Conservation (phyloP, 2,888 invertebrate species). For the Hemicrepidius hirtus region DNA sequence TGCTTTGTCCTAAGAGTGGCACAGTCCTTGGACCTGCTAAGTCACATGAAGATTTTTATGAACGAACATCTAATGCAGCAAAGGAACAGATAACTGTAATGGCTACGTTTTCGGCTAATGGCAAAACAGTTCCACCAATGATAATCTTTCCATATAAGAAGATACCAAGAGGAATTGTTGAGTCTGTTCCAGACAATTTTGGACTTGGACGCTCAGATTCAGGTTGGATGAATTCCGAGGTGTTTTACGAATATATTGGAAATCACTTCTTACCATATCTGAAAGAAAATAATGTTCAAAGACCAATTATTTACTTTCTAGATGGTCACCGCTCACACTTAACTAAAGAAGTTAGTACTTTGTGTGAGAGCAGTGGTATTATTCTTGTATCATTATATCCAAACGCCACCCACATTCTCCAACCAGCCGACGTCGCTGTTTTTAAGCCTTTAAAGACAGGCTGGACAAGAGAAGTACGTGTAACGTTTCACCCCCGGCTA, state of each 20-base stretch:
- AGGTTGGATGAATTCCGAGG: conserved; percentile 45
- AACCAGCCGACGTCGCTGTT: neutral
- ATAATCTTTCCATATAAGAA: conserved; percentile 30
- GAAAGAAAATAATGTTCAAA: conserved; percentile 45
- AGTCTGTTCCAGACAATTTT: conserved; percentile 35
- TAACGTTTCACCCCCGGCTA: conserved; percentile 39
- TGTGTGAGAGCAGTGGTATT: conserved; percentile 55
- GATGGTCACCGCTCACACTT: conserved; percentile 69
- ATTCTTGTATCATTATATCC: conserved; percentile 10
- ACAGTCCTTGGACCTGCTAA: no score
- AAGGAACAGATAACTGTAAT: conserved; percentile 30
- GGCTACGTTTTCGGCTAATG: conserved; percentile 32
- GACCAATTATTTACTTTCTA: conserved; percentile 62
- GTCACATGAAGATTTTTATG: conserved; percentile 38
- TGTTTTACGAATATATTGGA: conserved; percentile 44
- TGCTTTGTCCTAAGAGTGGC: no score
- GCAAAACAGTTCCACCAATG: conserved; percentile 26
- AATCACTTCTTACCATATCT: conserved; percentile 38
- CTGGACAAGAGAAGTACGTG: conserved; percentile 14
- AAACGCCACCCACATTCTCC: no score
- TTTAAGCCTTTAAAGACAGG: conserved; percentile 40
- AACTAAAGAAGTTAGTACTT: conserved; percentile 64
- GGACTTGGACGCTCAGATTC: conserved; percentile 47
- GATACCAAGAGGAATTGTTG: conserved; percentile 26
- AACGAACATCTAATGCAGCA: conserved; percentile 8